These are phyloP conservation scores for Montifringilla adamsi DNA, from an alignment of 2,113 vertebrate genomes.

Conservation along the genomic window DNA sequence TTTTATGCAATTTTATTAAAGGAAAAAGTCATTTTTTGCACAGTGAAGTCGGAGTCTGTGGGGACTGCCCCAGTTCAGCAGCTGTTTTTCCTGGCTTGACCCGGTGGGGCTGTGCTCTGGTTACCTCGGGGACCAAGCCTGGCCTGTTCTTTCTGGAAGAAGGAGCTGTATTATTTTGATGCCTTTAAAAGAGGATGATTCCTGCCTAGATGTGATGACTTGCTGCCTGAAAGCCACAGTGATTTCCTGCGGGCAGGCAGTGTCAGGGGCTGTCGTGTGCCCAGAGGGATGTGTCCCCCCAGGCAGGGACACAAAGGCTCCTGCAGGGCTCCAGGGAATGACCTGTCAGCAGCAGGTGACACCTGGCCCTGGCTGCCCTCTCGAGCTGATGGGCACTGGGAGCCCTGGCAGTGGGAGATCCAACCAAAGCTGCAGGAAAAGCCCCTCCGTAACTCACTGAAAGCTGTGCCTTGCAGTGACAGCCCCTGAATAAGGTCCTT, in stretches of 20 bases:
- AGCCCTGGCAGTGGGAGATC: not conserved
- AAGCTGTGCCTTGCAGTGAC: not conserved
- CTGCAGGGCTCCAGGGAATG: not conserved
- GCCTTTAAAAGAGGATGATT: not conserved
- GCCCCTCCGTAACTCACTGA: not conserved
- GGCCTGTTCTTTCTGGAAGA: not conserved
- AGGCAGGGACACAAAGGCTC: not conserved
- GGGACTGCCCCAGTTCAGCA: not conserved
- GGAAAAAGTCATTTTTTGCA: not conserved
- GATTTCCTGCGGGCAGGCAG: not conserved
- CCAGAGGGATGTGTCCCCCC: not conserved
- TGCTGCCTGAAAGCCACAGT: not conserved
- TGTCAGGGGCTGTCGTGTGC: not conserved
- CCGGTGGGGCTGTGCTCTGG: not conserved
- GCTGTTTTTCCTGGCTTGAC: not conserved
- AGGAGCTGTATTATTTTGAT: not conserved
- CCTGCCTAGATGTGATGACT: not conserved
- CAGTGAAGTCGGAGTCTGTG: not conserved
- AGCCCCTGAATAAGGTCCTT: not conserved
- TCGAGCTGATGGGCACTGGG: not conserved
- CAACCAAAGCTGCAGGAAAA: not conserved
- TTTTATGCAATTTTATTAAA: not conserved
- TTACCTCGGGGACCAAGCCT: not conserved
- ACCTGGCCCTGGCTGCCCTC: not conserved
- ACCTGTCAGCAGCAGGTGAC: slow-evolving; percentile 1